Conservation (phyloP, 2,797 vertebrate species). For the Lagodon rhomboides region DNA sequence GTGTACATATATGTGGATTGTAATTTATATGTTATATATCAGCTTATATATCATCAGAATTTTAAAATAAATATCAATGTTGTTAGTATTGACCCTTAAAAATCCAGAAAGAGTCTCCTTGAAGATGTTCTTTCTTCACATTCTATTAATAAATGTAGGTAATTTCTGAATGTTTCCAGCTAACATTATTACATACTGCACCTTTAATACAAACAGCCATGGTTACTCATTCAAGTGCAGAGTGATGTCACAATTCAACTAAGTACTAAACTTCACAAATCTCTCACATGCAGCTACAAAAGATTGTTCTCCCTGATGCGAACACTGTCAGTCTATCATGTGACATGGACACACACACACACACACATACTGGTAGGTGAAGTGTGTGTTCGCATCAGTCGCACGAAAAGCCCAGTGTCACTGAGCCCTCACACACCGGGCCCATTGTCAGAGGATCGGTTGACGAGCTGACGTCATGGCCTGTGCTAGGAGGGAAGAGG, state of each 20-base stretch:
- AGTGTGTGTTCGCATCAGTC: slow-evolving; percentile 47
- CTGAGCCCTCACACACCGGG: slow-evolving; percentile 64
- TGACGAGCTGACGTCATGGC: slow-evolving; percentile 70
- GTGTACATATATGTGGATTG: too few relatives aligned
- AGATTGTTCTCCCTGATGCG: neutral
- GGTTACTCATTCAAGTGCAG: neutral
- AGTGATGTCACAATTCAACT: neutral
- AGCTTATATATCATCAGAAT: neutral
- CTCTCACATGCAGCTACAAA: neutral
- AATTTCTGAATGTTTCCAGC: too few relatives aligned
- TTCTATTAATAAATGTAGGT: too few relatives aligned
- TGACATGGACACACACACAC: neutral
- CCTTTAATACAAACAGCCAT: neutral
- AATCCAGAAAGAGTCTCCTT: neutral
- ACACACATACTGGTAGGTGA: slow-evolving; percentile 11
- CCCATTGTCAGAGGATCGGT: slow-evolving; percentile 68
- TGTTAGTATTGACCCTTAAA: neutral
- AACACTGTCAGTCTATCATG: neutral
- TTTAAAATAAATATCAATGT: neutral
- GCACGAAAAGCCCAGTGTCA: slow-evolving; percentile 43
- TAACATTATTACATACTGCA: too few relatives aligned
- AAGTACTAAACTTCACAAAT: neutral
- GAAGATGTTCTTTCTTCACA: too few relatives aligned
- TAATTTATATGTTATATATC: neutral
- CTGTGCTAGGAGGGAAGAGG: slow-evolving; percentile 79